Evolutionary conservation across 2,888 invertebrate genomes (phyloP).

Genomic region (Yponomeuta cagnagella): DNA sequence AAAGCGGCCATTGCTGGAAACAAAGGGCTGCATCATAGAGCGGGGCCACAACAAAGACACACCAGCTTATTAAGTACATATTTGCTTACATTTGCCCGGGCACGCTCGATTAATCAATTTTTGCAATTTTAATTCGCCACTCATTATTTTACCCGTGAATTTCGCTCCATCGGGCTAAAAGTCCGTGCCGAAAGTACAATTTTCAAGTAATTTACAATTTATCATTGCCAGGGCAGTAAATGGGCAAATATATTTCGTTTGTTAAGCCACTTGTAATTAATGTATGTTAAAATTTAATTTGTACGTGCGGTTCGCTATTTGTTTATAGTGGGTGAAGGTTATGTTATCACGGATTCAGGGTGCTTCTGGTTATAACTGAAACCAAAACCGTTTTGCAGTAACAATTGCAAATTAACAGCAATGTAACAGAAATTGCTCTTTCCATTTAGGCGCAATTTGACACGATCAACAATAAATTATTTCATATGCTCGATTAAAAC

Average conservation of each 20-base stretch:
- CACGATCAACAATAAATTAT: too few relatives aligned
- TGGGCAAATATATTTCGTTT: conserved; percentile 70
- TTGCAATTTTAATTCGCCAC: conserved; percentile 72
- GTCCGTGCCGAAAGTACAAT: conserved; percentile 54
- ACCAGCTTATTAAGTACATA: conserved; percentile 55
- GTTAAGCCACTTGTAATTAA: conserved; percentile 67
- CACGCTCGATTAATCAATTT: conserved; percentile 72
- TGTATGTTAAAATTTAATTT: conserved; percentile 56
- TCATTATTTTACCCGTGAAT: conserved; percentile 69
- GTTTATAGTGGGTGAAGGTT: conserved; percentile 34
- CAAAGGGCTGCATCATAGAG: not conserved
- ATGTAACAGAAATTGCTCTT: not conserved
- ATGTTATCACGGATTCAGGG: conserved; percentile 2
- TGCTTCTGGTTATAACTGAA: conserved; percentile 2
- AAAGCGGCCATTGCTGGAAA: not conserved
- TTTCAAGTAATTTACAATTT: conserved; percentile 72
- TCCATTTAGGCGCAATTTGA: too few relatives aligned
- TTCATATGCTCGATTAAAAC: too few relatives aligned
- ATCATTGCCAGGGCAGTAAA: conserved; percentile 64
- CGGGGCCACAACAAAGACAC: conserved; percentile 27
- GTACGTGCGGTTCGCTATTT: conserved; percentile 44
- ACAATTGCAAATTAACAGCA: not conserved
- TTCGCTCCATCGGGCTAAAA: conserved; percentile 60
- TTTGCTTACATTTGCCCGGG: conserved; percentile 37
- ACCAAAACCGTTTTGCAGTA: not conserved